phyloP scores from a whole-genome alignment of 2,113 vertebrate species.

The Chrysemys picta region DNA sequence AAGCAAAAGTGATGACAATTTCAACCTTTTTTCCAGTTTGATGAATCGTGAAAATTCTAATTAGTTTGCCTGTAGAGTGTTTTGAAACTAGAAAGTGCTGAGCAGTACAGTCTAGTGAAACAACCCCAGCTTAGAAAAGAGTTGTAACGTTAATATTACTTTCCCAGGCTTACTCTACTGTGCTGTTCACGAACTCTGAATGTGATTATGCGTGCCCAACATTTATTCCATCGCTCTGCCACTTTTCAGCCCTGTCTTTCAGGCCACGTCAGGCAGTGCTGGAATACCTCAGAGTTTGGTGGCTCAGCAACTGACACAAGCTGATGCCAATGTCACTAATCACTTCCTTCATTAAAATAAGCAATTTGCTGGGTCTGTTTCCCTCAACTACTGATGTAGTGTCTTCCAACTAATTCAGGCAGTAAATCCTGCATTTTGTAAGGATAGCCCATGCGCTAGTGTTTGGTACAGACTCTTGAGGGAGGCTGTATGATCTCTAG shows the following conservation, averaged over 20 bases:
- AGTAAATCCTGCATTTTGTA: background rate
- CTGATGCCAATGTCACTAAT: background rate
- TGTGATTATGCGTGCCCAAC: background rate
- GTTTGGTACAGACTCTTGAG: background rate
- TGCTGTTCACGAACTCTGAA: background rate
- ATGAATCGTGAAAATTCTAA: conserved; percentile 20
- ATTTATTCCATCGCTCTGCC: background rate
- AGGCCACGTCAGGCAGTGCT: background rate
- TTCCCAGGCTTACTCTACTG: background rate
- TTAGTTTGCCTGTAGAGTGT: conserved; percentile 26
- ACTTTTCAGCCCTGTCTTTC: background rate
- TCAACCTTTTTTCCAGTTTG: background rate
- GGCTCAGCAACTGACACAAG: background rate
- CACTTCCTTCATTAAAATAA: conserved; percentile 24
- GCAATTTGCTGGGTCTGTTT: background rate
- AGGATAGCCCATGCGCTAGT: background rate
- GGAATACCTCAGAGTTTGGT: background rate
- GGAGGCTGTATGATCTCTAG: background rate
- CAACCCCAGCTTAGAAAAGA: background rate
- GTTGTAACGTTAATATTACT: background rate
- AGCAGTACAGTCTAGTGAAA: background rate
- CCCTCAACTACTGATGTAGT: background rate
- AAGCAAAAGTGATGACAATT: conserved; percentile 28
- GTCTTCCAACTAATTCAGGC: background rate
- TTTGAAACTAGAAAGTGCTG: background rate